Base-by-base conservation (phyloP, 2,797 vertebrate genomes). In the Nasua narica region DNA sequence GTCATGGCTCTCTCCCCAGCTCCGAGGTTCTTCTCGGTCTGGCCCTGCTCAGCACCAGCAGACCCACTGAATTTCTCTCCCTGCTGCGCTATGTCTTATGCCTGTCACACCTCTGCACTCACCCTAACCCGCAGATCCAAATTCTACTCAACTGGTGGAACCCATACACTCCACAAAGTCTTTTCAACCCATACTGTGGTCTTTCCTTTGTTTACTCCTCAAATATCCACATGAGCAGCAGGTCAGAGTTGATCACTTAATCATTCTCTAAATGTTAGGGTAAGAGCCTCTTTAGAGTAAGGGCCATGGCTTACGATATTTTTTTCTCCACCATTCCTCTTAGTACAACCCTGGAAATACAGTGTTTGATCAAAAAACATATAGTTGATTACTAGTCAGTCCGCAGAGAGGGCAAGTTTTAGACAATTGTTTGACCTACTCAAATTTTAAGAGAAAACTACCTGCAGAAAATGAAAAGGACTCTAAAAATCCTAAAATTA, bases 401-500 rank as follows among this genome's bases (percentile, higher is more conserved):
- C 85, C 87, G 87, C 0, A 93, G 87, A 91, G 27, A 81, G 84
- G 50, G 3, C 9, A 91, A 79, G 48, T 74, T 77, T 82, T 25
- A 83, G 16, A 62, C 32, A 46, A 91, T 3, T 74, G 19, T 85
- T 74, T 76, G 25, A 88, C 69, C 25, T 65, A 48, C 13, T 50
- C 90, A 94, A 96, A 92, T 43, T 89, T 76, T 94, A 72, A 77
- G 0, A 85, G 70, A 92, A 91, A 92, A 85, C 52, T 56, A 95
- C 35, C n/a, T 72, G 29, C n/a, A 84, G 25, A 82, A 83, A 78
- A 72, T 95, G 37, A 82, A 92, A 92, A 79, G 72, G 29, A 89
- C n/a, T 60, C 67, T 78, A 35, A 48, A 95, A 94, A 50, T 58
- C 25, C 56, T 48, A 70, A 86, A 86, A 70, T 84, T 88, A 91